Percentiles rank a stretch among this genome's conserved stretches.
phyloP scores from a whole-genome alignment of 2,113 vertebrate genomes.

The Psilopogon haemacephalus region DNA sequence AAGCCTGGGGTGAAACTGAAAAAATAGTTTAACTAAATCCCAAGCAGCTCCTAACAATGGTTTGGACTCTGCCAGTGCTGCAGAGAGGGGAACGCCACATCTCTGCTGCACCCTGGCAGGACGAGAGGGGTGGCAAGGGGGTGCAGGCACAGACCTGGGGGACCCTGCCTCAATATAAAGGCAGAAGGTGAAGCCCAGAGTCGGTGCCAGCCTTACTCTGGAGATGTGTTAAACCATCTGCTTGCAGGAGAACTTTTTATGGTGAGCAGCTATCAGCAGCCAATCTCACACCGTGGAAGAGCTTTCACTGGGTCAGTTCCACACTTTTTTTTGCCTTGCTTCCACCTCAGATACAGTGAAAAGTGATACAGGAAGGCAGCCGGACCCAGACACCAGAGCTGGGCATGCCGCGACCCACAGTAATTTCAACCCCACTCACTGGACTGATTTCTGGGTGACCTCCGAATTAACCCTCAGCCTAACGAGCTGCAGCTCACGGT shows the following conservation, averaged over 20 bases:
- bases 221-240: not conserved
- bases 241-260: not conserved
- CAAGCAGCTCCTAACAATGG: not conserved
- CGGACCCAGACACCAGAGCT: not conserved
- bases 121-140: accelerated
- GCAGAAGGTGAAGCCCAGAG: not conserved
- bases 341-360: not conserved
- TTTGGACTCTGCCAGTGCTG: accelerated
- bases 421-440: constrained; percentile 27
- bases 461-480: constrained; percentile 5
- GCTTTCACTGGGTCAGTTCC: not conserved
- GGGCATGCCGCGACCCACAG: not conserved
- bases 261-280: not conserved
- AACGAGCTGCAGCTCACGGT: not conserved
- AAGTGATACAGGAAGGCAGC: not conserved
- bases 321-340: not conserved
- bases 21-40: not conserved
- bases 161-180: not conserved
- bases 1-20: not conserved
- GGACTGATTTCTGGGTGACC: not conserved
- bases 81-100: accelerated
- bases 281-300: not conserved
- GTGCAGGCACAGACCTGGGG: not conserved
- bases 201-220: not conserved
- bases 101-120: not conserved